Evolutionary conservation across 2,888 invertebrate species (phyloP), one percentile per base, ranked within the genome.

Genomic region (Oscheius onirici): DNA sequence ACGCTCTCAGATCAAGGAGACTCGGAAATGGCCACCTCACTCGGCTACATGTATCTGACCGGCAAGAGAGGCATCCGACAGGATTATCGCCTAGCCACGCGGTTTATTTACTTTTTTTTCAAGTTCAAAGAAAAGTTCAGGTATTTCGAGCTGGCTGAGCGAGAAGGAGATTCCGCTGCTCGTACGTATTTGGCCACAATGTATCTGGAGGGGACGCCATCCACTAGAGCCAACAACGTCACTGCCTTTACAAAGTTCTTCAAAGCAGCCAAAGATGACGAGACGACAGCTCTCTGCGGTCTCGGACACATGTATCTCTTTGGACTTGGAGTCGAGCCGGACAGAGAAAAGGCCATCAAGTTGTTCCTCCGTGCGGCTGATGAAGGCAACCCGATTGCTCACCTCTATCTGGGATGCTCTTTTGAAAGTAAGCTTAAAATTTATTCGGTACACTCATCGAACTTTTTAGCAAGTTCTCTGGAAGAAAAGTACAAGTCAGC

Each of bases 171-270:
- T 90, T 92, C 95, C 0, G 93, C 95, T 85, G 97, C 97, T 0
- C 93, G 95, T 91, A 97, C 96, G 0, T 97, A 95, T 89, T 91
- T 99, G n/a, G 99, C 99, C 79, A 97, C 96, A 93, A 96, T 99
- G 88, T 97, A 95, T 88, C 90, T 97, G 63, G 97, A 99, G 89
- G 99, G 97, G 0, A 95, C 94, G 73, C 94, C 94, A 83, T 93
- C 93, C 66, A 93, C 97, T 5, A 93, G 93, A 82, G 93, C 95
- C 46, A 93, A 95, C 88, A 96, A 97, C 88, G 93, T 93, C 72
- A 95, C 95, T 0, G 97, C 99, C 0, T 92, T 94, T 71, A 92
- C 93, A 83, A 97, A 94, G 90, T 97, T 97, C 89, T 93, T 93
- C 84, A 94, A 94, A 88, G 95, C 99, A 0, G 94, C 97, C 0